Evolutionary conservation across 2,888 invertebrate genomes (phyloP).

Genomic region (Eupsilia transversa): DNA sequence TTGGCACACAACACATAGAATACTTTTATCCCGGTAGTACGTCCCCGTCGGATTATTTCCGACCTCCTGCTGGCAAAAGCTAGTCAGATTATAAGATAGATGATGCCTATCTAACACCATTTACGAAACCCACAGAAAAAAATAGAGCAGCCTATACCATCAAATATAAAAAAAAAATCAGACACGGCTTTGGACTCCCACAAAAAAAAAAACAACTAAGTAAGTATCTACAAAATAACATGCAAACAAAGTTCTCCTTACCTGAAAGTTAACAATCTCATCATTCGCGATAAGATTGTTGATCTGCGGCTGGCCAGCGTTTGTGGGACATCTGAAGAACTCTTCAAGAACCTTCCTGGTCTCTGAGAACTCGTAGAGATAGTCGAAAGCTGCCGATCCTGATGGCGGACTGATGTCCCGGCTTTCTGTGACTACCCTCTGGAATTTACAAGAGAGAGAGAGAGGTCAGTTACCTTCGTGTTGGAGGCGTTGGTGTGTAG

Average conservation of each 20-base stretch:
- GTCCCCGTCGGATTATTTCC: no score
- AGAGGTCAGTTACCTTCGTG: conserved; percentile 4
- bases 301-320: conserved; percentile 79
- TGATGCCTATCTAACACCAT: background rate
- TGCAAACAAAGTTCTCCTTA: conserved; percentile 49
- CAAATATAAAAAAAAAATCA: background rate
- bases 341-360: conserved; percentile 97
- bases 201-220: background rate
- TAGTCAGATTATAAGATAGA: background rate
- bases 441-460: conserved; percentile 64
- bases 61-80: no score
- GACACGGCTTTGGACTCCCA: background rate
- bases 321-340: conserved; percentile 95
- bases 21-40: no score
- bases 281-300: conserved; percentile 73
- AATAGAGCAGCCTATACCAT: background rate
- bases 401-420: conserved; percentile 87
- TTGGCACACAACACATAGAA: no score
- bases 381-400: conserved; percentile 93
- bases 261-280: conserved; percentile 88
- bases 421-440: conserved; percentile 88
- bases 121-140: conserved; percentile 23
- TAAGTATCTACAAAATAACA: no score
- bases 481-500: background rate
- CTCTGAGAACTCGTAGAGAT: conserved; percentile 97